Percentiles rank a stretch among this genome's conserved stretches.
phyloP scores from a whole-genome alignment of 2,888 invertebrate species.

The Sphecodes monilicornis region DNA sequence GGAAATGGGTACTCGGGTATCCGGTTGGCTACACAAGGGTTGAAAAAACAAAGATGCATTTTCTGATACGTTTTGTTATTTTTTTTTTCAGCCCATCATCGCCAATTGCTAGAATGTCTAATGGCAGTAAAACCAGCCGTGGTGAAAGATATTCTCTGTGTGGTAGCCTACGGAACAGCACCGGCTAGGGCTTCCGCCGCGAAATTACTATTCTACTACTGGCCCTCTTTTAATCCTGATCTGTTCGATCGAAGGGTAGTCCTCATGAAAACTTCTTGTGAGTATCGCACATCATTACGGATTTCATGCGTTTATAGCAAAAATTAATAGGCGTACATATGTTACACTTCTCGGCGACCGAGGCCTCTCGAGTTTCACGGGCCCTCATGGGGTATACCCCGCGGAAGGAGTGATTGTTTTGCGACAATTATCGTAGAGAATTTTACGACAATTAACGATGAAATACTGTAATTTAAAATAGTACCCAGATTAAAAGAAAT shows the following conservation, averaged over 20 bases:
- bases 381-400: too few relatives aligned
- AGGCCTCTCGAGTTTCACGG: too few relatives aligned
- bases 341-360: too few relatives aligned
- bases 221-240: constrained; percentile 98
- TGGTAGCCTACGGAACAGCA: constrained; percentile 98
- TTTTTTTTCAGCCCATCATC: constrained; percentile 93
- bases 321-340: too few relatives aligned
- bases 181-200: constrained; percentile 97
- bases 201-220: constrained; percentile 98
- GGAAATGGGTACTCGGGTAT: too few relatives aligned
- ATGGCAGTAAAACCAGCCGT: constrained; percentile 97
- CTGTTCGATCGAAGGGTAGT: constrained; percentile 95
- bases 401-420: too few relatives aligned
- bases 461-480: too few relatives aligned
- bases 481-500: too few relatives aligned
- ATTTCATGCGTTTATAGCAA: background rate
- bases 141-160: constrained; percentile 96
- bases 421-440: too few relatives aligned
- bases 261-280: constrained; percentile 94
- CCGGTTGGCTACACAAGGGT: too few relatives aligned
- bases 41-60: too few relatives aligned
- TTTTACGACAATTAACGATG: too few relatives aligned
- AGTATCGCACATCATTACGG: constrained; percentile 58
- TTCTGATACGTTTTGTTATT: background rate
- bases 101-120: constrained; percentile 97